Evolutionary conservation across 2,797 vertebrate genomes (phyloP).

Genomic region (Trachops cirrhosus): DNA sequence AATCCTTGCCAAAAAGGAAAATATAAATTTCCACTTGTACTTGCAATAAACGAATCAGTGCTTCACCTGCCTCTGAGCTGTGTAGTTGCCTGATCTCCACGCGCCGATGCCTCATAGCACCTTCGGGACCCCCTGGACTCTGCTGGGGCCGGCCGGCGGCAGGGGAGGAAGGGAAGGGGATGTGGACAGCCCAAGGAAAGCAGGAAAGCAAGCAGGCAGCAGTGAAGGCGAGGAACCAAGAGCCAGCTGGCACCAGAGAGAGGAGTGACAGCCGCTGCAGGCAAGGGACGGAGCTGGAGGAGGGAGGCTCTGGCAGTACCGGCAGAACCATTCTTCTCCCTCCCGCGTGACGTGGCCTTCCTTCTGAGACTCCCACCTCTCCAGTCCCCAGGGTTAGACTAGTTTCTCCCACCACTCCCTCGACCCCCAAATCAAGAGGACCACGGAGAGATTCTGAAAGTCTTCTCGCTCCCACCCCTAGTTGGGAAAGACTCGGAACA

Average conservation of each 20-base stretch:
- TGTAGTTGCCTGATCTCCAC: too few relatives aligned
- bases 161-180: background rate
- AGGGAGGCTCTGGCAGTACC: background rate
- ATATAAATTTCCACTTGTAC: too few relatives aligned
- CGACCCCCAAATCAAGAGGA: background rate
- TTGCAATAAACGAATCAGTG: too few relatives aligned
- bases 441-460: background rate
- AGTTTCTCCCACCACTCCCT: background rate
- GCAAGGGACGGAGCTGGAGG: background rate
- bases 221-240: background rate
- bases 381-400: background rate
- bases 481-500: slow-evolving; percentile 16
- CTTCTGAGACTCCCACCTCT: background rate
- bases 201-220: background rate
- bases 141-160: too few relatives aligned
- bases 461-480: background rate
- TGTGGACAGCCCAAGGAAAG: background rate
- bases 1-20: too few relatives aligned
- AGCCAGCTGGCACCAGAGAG: background rate
- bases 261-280: background rate
- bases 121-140: too few relatives aligned
- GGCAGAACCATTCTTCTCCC: background rate
- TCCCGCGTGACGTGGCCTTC: background rate
- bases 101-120: too few relatives aligned
- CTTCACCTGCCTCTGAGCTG: too few relatives aligned